These are phyloP conservation scores for Electrophaes corylata DNA, from an alignment of 2,888 invertebrate genomes.

Conservation along the genomic window DNA sequence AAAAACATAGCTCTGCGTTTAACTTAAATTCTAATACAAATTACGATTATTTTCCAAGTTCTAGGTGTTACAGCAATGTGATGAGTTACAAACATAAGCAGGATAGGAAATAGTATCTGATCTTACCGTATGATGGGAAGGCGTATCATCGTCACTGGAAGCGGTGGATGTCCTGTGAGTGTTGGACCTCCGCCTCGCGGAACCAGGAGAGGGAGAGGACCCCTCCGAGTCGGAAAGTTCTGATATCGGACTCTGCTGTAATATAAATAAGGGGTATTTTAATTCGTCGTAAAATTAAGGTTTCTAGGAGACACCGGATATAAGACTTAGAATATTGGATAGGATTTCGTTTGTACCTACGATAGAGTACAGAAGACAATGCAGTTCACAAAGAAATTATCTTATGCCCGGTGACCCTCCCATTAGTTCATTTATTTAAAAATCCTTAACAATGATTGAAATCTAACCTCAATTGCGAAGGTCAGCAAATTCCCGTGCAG, in stretches of 20 bases:
- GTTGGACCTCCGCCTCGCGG: conserved; percentile 59
- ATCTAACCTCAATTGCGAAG: conserved; percentile 43
- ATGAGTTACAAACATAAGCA: too few relatives aligned
- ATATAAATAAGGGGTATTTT: conserved; percentile 17
- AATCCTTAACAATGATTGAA: not conserved
- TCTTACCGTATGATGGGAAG: conserved; percentile 58
- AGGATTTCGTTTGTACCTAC: not conserved
- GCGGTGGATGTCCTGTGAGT: conserved; percentile 71
- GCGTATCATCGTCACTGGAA: conserved; percentile 74
- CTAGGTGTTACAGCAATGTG: too few relatives aligned
- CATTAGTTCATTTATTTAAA: too few relatives aligned
- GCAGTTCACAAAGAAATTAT: too few relatives aligned
- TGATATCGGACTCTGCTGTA: conserved; percentile 80
- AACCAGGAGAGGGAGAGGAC: conserved; percentile 67
- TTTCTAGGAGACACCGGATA: not conserved
- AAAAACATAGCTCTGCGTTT: too few relatives aligned
- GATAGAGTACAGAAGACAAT: too few relatives aligned
- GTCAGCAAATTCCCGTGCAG: conserved; percentile 62
- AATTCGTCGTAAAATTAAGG: not conserved
- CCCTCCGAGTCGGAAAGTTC: conserved; percentile 85
- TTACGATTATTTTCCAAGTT: too few relatives aligned
- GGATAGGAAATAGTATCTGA: not conserved
- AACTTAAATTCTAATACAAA: too few relatives aligned
- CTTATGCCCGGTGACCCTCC: too few relatives aligned
- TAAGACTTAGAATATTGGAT: not conserved